Conservation (phyloP, 2,888 invertebrate genomes). For the Caenorhabditis virilis region DNA sequence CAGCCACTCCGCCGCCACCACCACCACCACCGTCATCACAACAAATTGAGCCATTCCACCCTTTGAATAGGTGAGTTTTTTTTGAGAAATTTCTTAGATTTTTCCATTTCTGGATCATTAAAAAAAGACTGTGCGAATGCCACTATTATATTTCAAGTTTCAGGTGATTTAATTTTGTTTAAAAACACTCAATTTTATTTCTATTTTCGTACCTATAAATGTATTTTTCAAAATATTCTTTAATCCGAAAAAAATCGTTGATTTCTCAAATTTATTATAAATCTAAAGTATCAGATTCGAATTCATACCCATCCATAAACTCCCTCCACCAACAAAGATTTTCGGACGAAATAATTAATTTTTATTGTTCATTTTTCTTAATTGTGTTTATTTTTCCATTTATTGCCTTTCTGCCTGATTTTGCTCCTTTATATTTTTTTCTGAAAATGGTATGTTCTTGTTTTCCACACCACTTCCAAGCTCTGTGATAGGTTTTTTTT, state of each 20-base stretch:
- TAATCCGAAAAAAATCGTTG: neutral
- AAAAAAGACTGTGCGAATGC: too few relatives aligned
- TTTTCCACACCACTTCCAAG: neutral
- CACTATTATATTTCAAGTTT: too few relatives aligned
- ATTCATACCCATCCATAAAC: conserved; percentile 40
- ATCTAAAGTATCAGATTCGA: conserved; percentile 41
- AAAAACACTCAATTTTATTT: too few relatives aligned
- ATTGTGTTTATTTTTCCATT: neutral
- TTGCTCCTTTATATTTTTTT: neutral
- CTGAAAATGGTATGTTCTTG: neutral
- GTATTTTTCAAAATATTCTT: too few relatives aligned
- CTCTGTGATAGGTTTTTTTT: neutral
- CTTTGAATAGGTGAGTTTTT: conserved; percentile 7
- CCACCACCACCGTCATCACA: conserved; percentile 26
- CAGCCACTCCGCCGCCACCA: conserved; percentile 19
- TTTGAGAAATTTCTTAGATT: neutral
- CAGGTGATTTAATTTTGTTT: too few relatives aligned
- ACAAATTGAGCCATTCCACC: conserved; percentile 22
- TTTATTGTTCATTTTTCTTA: neutral
- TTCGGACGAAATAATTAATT: neutral
- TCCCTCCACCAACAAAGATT: conserved; percentile 45
- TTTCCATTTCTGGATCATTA: neutral
- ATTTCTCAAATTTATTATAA: neutral
- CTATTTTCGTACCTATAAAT: too few relatives aligned
- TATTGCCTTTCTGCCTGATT: neutral